A percentile compares a stretch with the other conserved stretches of the same genome.
Evolutionary conservation across 2,797 vertebrate species (phyloP).

Genomic region (Mormyrops attenuatus): DNA sequence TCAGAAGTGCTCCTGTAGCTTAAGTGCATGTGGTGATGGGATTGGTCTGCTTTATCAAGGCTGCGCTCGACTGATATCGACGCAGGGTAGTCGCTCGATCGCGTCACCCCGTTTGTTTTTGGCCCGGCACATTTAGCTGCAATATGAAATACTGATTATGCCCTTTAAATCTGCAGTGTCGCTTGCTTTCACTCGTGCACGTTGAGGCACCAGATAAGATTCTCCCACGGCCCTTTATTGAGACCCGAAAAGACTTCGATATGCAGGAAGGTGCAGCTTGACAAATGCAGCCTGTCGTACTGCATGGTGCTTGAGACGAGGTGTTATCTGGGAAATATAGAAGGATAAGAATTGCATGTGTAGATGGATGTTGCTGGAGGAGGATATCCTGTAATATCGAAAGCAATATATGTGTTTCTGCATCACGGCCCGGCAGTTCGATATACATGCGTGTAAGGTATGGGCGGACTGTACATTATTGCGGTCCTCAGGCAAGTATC

Average conservation of each 20-base stretch:
- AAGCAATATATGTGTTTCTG: neutral
- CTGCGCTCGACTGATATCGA: neutral
- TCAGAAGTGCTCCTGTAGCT: neutral
- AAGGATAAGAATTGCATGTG: neutral
- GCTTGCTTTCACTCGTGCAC: constrained; percentile 33
- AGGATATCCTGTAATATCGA: neutral
- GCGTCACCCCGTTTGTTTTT: constrained; percentile 32
- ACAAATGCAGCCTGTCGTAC: neutral
- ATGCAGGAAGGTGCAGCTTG: neutral
- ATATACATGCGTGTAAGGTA: neutral
- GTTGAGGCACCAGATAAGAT: constrained; percentile 33
- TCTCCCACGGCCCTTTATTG: constrained; percentile 30
- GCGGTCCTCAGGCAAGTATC: neutral
- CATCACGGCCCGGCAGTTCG: neutral
- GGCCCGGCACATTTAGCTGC: constrained; percentile 33
- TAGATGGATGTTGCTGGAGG: neutral
- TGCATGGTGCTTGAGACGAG: neutral
- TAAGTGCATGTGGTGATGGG: neutral
- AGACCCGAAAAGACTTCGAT: constrained; percentile 15
- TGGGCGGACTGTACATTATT: neutral
- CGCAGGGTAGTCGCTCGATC: neutral
- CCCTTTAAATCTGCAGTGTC: constrained; percentile 33
- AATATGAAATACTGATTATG: constrained; percentile 36
- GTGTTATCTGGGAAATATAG: neutral
- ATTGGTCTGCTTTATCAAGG: neutral